Conservation (phyloP, 1,140 invertebrate genomes). For the Drosophila kanapiae region DNA sequence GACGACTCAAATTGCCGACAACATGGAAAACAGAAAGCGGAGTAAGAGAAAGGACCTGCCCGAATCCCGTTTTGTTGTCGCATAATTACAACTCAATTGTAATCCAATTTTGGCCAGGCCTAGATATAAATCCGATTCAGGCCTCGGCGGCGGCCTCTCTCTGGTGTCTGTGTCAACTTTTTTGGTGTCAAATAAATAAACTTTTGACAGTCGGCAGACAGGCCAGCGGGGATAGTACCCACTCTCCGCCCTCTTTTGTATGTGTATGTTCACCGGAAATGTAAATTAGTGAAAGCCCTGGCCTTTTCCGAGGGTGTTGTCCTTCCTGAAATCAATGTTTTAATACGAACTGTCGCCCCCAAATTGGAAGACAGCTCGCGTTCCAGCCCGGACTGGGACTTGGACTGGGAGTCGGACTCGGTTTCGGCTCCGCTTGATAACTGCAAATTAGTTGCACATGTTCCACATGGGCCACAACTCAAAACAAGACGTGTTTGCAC, state of each 20-base stretch:
- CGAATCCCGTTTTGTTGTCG: conserved; percentile 68
- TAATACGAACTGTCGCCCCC: conserved; percentile 6
- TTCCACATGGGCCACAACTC: conserved; percentile 66
- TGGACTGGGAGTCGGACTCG: not conserved
- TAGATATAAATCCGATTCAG: conserved; percentile 76
- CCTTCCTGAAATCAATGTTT: conserved; percentile 20
- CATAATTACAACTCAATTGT: conserved; percentile 84
- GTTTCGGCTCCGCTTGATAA: conserved; percentile 38
- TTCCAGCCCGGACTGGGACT: not conserved
- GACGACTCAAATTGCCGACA: conserved; percentile 8
- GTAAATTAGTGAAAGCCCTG: conserved; percentile 34
- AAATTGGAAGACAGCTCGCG: not conserved
- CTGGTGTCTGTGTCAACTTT: conserved; percentile 80
- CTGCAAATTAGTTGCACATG: conserved; percentile 83
- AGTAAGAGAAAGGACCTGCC: not conserved
- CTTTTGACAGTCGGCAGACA: conserved; percentile 79
- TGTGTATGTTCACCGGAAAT: conserved; percentile 48
- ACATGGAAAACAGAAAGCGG: conserved; percentile 50
- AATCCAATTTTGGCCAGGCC: conserved; percentile 76
- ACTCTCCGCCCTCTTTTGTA: not conserved
- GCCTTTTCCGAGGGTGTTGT: not conserved
- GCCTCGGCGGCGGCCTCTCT: conserved; percentile 15
- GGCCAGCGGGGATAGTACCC: conserved; percentile 31
- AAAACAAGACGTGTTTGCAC: conserved; percentile 82
- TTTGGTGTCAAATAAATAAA: conserved; percentile 81